Base-by-base conservation (phyloP, 2,888 invertebrate species). In the Cotesia congregata region DNA sequence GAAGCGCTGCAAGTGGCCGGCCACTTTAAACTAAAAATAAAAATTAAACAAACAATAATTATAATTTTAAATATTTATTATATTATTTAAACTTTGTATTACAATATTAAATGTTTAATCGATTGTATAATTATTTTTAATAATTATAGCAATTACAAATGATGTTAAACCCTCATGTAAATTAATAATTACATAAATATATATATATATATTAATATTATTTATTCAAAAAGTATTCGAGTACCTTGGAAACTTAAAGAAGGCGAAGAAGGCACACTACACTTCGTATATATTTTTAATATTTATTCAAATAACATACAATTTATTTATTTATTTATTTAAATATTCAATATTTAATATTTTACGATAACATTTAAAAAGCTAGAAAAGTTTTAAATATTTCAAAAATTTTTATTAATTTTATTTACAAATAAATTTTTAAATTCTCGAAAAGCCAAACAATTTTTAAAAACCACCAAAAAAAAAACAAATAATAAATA, bases 241-340 rank as follows among this genome's bases (percentile, higher is more conserved):
- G 71, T 72, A 62, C 71, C 39, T 72, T 40, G 41, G 15, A 62
- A 20, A 65, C 41, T 82, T 83, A 84, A 50, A 50, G 84, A 86
- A 86, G 85, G 85, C 86, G 84, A 83, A 86, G 83, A 86, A 86
- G 86, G 86, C 86, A 86, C 86, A 81, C 82, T 85, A 83, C 84
- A 85, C 84, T 81, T 79, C 83, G 80, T 80, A 79, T 78, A 80
- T 79, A 78, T 80, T 12, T 50, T 50, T 50, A 67, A 9, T 9
- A 61, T 61, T 67, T 15, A 59, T 60, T 74, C 30, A 39, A 39
- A 59, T 74, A 60, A 59, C 38, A 50, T 67, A 59, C 40, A 59
- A 30, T 30, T 30, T 30, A 30, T 30, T 67, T 17, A 40, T 73
- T 50, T n/a, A n/a, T n/a, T n/a, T 2, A 50, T 50, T 50, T 50